Conservation (phyloP, 2,797 vertebrate genomes). For the Siniperca obscura region DNA sequence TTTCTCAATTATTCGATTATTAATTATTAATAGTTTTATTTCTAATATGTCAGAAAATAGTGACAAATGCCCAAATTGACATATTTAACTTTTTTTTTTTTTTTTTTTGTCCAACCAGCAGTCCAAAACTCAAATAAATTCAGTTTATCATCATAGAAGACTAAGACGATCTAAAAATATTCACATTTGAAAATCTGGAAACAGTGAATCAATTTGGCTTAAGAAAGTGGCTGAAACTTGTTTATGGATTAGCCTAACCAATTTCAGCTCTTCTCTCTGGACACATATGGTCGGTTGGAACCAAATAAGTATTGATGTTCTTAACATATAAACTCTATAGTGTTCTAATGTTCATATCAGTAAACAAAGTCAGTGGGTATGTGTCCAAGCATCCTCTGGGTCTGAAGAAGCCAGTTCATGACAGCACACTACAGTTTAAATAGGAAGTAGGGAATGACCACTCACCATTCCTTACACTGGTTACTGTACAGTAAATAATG, state of each 20-base stretch:
- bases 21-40: not conserved
- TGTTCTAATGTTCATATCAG: not conserved
- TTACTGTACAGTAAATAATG: conserved; percentile 49
- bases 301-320: not conserved
- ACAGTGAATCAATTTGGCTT: not conserved
- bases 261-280: not conserved
- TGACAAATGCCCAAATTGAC: not conserved
- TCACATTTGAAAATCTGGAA: not conserved
- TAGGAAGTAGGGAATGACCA: conserved; percentile 48
- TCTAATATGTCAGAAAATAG: not conserved
- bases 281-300: not conserved
- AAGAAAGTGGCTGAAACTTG: not conserved
- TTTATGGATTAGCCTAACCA: not conserved
- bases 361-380: not conserved
- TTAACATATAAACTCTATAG: not conserved
- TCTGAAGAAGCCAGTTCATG: not conserved
- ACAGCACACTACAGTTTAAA: conserved; percentile 25
- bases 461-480: conserved; percentile 33
- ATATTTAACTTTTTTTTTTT: not conserved
- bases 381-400: not conserved
- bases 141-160: not conserved
- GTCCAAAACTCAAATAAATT: not conserved
- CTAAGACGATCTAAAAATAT: not conserved
- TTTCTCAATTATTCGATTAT: not conserved
- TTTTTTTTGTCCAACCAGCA: not conserved